Evolutionary conservation across 2,888 invertebrate genomes (phyloP).

Genomic region (Schizaphis graminum): DNA sequence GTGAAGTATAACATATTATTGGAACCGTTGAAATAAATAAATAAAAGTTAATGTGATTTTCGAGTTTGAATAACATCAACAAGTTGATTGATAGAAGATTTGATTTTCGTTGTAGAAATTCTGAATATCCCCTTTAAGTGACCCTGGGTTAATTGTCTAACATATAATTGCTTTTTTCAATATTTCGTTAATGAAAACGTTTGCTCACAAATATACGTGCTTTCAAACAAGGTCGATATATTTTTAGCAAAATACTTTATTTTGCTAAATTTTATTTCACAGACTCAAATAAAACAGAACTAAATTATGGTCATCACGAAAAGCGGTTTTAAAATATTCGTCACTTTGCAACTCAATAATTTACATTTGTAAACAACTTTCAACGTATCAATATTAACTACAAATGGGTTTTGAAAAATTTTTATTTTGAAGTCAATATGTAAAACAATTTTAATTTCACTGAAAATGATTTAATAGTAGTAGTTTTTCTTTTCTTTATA

Average conservation of each 20-base stretch:
- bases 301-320: not conserved
- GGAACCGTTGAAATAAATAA: no score
- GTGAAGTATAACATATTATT: no score
- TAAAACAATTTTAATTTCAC: not conserved
- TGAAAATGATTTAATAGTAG: not conserved
- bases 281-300: not conserved
- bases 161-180: not conserved
- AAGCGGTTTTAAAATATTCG: not conserved
- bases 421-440: not conserved
- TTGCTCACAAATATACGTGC: not conserved
- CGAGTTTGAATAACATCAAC: no score
- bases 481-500: not conserved
- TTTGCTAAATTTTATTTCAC: conserved; percentile 5
- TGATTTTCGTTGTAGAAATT: not conserved
- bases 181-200: not conserved
- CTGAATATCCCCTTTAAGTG: not conserved
- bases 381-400: not conserved
- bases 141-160: not conserved
- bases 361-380: not conserved
- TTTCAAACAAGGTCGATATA: not conserved
- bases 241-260: not conserved
- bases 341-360: not conserved
- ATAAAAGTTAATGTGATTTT: no score
- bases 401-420: not conserved
- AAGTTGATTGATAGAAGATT: not conserved